phyloP scores from a whole-genome alignment of 2,888 invertebrate genomes.

The Hedychridium roseum region DNA sequence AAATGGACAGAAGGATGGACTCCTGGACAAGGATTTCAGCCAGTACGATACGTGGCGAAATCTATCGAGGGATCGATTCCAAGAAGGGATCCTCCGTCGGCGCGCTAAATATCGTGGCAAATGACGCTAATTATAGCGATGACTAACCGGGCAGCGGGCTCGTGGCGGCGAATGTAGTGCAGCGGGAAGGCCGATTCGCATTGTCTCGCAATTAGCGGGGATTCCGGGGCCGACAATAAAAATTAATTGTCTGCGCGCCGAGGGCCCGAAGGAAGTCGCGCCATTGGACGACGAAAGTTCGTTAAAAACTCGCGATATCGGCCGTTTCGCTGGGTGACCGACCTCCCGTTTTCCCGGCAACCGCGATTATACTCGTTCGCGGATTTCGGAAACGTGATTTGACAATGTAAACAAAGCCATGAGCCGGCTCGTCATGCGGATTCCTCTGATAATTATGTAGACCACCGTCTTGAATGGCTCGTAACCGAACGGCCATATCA shows the following conservation, averaged over 20 bases:
- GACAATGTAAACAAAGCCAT: no score
- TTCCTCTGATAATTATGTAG: no score
- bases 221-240: constrained; percentile 45
- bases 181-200: constrained; percentile 26
- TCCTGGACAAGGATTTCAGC: no score
- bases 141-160: constrained; percentile 20
- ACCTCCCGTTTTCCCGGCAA: background rate
- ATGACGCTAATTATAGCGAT: constrained; percentile 40
- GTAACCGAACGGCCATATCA: no score
- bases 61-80: constrained; percentile 23
- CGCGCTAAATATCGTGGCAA: constrained; percentile 23
- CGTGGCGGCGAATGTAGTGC: constrained; percentile 6
- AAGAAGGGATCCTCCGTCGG: constrained; percentile 35
- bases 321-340: no score
- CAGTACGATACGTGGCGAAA: constrained; percentile 14
- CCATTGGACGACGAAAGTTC: constrained; percentile 1
- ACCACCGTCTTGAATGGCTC: no score
- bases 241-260: constrained; percentile 39
- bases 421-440: no score
- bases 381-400: no score
- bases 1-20: no score
- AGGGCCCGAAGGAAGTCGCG: background rate
- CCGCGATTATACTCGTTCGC: no score
- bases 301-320: background rate
- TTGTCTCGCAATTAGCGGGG: constrained; percentile 45